Percentiles rank a stretch among this genome's conserved stretches.
Evolutionary conservation across 2,113 vertebrate species (phyloP).

Genomic region (Lanius ludovicianus): DNA sequence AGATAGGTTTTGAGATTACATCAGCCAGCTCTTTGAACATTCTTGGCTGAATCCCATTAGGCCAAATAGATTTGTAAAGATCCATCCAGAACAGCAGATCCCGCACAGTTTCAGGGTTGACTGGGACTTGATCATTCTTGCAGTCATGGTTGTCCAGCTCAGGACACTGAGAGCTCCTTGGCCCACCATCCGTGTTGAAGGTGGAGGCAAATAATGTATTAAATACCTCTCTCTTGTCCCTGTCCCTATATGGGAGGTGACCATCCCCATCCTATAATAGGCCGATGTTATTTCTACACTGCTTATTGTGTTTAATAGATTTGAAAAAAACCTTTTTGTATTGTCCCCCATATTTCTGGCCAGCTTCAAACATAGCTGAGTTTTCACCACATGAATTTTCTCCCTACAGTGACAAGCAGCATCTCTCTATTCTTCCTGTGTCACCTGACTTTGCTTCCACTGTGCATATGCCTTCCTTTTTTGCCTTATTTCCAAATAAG

Average conservation of each 20-base stretch:
- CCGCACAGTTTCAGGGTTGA: fast-evolving
- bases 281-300: background rate
- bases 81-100: background rate
- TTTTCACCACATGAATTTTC: background rate
- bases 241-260: background rate
- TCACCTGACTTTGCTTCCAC: background rate
- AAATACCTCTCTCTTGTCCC: background rate
- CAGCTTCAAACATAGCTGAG: background rate
- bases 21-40: background rate
- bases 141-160: background rate
- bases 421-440: background rate
- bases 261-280: background rate
- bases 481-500: background rate
- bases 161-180: background rate
- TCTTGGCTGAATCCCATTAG: background rate
- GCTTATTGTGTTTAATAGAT: background rate
- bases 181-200: background rate
- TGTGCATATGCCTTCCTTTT: background rate
- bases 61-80: background rate
- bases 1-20: background rate
- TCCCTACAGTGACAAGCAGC: background rate
- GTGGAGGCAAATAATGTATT: background rate
- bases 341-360: background rate
- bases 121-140: background rate
- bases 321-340: background rate